Evolutionary conservation across 2,888 invertebrate genomes (phyloP).

Genomic region (Beris morrisii): DNA sequence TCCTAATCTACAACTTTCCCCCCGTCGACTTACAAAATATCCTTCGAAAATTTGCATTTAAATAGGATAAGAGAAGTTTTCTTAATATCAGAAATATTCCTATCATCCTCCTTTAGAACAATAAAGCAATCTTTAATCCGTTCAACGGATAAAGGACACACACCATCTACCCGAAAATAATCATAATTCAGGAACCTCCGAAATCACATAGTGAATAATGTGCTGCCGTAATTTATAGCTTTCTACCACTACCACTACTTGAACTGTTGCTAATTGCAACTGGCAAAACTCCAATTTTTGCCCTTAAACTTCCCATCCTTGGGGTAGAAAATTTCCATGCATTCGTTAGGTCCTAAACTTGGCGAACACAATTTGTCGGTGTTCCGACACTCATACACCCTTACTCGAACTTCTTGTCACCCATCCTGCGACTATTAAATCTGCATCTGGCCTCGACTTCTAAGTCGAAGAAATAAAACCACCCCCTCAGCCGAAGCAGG

Average conservation of each 20-base stretch:
- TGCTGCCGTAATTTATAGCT: conserved; percentile 30
- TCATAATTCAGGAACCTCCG: conserved; percentile 30
- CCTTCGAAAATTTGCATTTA: no score
- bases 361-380: conserved; percentile 11
- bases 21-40: no score
- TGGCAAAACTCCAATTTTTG: conserved; percentile 24
- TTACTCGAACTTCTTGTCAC: neutral
- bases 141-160: conserved; percentile 17
- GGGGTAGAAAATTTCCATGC: neutral
- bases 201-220: conserved; percentile 29
- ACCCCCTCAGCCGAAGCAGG: neutral
- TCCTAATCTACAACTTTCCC: no score
- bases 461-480: conserved; percentile 25
- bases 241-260: conserved; percentile 26
- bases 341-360: neutral
- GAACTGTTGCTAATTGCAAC: conserved; percentile 29
- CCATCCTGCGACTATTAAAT: conserved; percentile 24
- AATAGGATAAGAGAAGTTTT: no score
- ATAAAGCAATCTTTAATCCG: conserved; percentile 27
- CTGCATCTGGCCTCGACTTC: conserved; percentile 26
- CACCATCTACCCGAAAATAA: neutral
- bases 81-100: no score
- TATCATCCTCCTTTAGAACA: conserved; percentile 3
- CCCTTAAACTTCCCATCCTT: conserved; percentile 4
- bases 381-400: neutral